Percentiles rank a stretch among this genome's conserved stretches.
Conservation (phyloP, 35 echinoderm and acorn worm genomes). For the Antedon bifida region DNA sequence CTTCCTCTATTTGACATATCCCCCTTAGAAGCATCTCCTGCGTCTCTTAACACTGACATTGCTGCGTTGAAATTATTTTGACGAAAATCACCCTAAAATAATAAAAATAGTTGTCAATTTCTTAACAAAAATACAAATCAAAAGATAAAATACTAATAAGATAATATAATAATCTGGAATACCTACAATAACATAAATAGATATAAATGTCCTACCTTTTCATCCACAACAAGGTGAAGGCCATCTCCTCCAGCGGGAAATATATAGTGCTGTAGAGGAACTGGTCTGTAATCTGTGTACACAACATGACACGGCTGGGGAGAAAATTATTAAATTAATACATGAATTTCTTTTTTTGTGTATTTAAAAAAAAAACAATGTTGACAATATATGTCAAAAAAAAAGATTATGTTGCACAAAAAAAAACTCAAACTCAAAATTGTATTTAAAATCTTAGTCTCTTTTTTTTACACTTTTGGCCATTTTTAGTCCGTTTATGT, state of each 20-base stretch:
- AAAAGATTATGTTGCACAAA: background rate
- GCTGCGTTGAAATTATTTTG: conserved; percentile 93
- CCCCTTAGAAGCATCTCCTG: conserved; percentile 81
- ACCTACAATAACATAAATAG: too few relatives aligned
- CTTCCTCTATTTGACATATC: conserved; percentile 60
- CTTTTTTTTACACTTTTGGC: too few relatives aligned
- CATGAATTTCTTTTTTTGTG: background rate
- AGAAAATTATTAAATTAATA: conserved; percentile 11
- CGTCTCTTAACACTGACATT: conserved; percentile 80
- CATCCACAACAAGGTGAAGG: conserved; percentile 90
- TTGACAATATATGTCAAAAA: background rate
- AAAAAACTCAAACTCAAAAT: background rate
- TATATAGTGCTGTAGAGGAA: conserved; percentile 97
- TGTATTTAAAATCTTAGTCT: background rate
- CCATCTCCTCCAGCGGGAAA: conserved; percentile 95
- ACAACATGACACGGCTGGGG: conserved; percentile 96
- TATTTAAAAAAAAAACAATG: background rate
- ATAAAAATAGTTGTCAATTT: background rate
- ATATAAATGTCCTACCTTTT: conserved; percentile 45
- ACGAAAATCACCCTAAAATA: conserved; percentile 67
- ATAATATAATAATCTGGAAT: too few relatives aligned
- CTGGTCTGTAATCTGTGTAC: conserved; percentile 93
- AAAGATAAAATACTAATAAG: too few relatives aligned
- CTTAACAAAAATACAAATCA: too few relatives aligned
- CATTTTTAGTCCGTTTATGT: too few relatives aligned